phyloP scores from a whole-genome alignment of 2,888 invertebrate species.

The Latheticus oryzae region DNA sequence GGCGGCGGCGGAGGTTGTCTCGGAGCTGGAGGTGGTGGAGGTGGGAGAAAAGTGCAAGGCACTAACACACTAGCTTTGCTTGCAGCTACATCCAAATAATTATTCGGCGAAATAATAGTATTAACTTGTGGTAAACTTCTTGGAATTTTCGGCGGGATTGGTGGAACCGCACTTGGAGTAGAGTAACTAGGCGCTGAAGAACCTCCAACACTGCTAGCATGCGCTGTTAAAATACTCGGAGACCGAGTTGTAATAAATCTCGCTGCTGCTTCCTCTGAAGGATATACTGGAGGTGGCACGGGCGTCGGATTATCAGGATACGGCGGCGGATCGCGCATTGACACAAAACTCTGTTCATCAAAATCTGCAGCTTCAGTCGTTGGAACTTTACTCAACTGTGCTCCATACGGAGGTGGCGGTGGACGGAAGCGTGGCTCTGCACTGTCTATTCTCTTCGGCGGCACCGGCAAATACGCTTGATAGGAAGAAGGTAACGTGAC shows the following conservation, averaged over 20 bases:
- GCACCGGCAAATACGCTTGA: conserved; percentile 71
- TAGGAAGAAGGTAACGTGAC: conserved; percentile 76
- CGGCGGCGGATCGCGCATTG: conserved; percentile 74
- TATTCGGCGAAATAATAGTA: conserved; percentile 71
- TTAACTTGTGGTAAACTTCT: conserved; percentile 62
- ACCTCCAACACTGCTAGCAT: conserved; percentile 76
- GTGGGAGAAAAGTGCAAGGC: conserved; percentile 67
- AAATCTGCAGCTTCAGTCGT: conserved; percentile 51
- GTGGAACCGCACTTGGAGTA: conserved; percentile 62
- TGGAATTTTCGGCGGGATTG: conserved; percentile 64
- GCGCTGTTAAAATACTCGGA: conserved; percentile 81
- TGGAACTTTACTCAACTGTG: conserved; percentile 58
- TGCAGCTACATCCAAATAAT: conserved; percentile 73
- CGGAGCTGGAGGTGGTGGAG: conserved; percentile 78
- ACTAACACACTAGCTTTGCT: conserved; percentile 67
- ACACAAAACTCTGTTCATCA: conserved; percentile 55
- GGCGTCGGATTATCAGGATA: conserved; percentile 69
- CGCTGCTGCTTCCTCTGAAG: conserved; percentile 78
- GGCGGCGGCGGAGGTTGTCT: conserved; percentile 65
- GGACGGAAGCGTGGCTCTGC: conserved; percentile 65
- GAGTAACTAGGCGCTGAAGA: conserved; percentile 73
- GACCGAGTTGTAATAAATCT: conserved; percentile 82
- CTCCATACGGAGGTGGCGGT: conserved; percentile 66
- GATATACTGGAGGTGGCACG: conserved; percentile 72
- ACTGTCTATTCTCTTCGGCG: conserved; percentile 78